Conservation (phyloP, 2,797 vertebrate genomes). For the Gymnopithys bicolor region DNA sequence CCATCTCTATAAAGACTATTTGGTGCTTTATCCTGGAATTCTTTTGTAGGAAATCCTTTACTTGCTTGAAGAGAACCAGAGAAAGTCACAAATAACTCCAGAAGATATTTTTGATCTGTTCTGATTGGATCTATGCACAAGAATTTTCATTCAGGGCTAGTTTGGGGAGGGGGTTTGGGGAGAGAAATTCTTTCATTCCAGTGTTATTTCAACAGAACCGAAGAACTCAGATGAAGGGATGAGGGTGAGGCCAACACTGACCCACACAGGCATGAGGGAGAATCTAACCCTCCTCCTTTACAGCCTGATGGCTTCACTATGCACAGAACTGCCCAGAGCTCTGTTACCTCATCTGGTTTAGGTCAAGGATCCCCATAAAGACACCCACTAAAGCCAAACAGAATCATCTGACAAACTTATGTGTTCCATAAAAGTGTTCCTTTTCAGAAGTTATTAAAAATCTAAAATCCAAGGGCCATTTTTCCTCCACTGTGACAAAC, state of each 20-base stretch:
- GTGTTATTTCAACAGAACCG: conserved; percentile 52
- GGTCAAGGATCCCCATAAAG: background rate
- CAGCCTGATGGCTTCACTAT: accelerated
- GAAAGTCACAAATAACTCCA: background rate
- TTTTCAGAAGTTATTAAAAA: background rate
- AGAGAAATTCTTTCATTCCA: conserved; percentile 67
- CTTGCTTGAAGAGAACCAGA: background rate
- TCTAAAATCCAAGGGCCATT: background rate
- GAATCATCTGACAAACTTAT: background rate
- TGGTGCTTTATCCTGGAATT: background rate
- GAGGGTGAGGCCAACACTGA: background rate
- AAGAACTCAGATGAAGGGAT: background rate
- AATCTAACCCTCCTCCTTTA: background rate
- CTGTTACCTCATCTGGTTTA: background rate
- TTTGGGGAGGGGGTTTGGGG: background rate
- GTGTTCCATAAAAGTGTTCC: background rate
- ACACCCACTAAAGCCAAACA: background rate
- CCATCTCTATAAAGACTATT: background rate
- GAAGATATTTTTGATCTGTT: background rate
- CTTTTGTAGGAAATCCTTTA: background rate
- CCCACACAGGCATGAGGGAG: accelerated
- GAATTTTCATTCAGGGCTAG: conserved; percentile 67
- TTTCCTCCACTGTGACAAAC: background rate
- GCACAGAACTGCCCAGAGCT: background rate
- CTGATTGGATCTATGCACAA: background rate